Evolutionary conservation across 2,113 vertebrate genomes (phyloP).

Genomic region (Mesocricetus auratus): DNA sequence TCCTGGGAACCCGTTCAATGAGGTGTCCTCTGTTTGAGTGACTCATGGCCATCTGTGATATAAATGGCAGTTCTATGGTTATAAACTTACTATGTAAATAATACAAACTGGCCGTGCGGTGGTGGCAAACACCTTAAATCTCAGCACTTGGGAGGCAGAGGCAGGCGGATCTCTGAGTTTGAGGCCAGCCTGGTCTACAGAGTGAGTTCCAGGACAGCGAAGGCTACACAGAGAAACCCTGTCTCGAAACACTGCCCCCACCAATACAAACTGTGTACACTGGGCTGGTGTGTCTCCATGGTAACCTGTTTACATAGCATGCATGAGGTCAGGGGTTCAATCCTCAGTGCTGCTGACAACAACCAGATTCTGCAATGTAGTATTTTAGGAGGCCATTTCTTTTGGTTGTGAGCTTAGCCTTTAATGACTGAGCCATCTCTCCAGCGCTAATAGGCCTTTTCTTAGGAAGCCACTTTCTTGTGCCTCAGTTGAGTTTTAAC

Average conservation of each 20-base stretch:
- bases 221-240: not conserved
- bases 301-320: not conserved
- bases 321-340: not conserved
- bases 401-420: too few species aligned
- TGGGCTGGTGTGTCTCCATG: not conserved
- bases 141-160: not conserved
- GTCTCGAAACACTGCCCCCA: not conserved
- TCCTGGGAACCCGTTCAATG: not conserved
- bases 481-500: not conserved
- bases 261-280: not conserved
- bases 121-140: rapidly evolving
- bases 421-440: too few species aligned
- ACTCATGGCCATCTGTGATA: not conserved
- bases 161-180: not conserved
- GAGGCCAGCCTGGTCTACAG: not conserved
- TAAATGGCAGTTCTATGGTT: not conserved
- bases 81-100: not conserved
- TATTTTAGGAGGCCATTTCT: not conserved
- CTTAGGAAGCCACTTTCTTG: not conserved
- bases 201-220: not conserved
- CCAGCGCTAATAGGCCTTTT: not conserved
- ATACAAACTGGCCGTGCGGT: not conserved
- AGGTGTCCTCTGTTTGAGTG: not conserved
- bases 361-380: too few species aligned
- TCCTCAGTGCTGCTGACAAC: not conserved